Conservation (phyloP, 35 echinoderm and acorn worm genomes). For the Eucidaris tribuloides region DNA sequence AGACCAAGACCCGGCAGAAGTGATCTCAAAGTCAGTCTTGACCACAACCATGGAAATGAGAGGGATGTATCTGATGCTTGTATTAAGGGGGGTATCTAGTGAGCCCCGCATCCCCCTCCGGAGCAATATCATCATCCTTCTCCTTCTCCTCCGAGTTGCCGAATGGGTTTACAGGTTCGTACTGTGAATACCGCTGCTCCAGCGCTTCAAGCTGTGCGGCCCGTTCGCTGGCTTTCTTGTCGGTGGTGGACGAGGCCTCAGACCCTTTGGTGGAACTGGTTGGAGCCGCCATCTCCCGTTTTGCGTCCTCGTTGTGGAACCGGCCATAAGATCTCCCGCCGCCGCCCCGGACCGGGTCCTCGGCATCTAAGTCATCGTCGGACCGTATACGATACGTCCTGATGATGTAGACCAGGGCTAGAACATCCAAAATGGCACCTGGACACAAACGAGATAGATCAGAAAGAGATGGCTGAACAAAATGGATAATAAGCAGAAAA, state of each 20-base stretch:
- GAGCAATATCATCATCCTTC: conserved; percentile 1
- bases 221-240: not conserved
- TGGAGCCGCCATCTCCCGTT: not conserved
- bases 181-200: not conserved
- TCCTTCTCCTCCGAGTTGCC: not conserved
- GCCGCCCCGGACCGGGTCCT: not conserved
- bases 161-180: not conserved
- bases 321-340: not conserved
- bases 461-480: no score
- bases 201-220: not conserved
- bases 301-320: conserved; percentile 4
- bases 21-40: no score
- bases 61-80: no score
- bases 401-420: conserved; percentile 19
- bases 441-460: no score
- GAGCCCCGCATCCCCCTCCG: conserved; percentile 12
- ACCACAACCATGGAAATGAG: no score
- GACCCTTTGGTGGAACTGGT: not conserved
- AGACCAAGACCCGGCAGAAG: no score
- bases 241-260: not conserved
- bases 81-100: conserved; percentile 23
- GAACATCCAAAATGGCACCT: conserved; percentile 12
- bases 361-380: not conserved
- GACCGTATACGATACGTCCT: not conserved
- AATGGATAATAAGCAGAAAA: no score